Evolutionary conservation across 2,797 vertebrate species (phyloP).

Genomic region (Alauda arvensis): DNA sequence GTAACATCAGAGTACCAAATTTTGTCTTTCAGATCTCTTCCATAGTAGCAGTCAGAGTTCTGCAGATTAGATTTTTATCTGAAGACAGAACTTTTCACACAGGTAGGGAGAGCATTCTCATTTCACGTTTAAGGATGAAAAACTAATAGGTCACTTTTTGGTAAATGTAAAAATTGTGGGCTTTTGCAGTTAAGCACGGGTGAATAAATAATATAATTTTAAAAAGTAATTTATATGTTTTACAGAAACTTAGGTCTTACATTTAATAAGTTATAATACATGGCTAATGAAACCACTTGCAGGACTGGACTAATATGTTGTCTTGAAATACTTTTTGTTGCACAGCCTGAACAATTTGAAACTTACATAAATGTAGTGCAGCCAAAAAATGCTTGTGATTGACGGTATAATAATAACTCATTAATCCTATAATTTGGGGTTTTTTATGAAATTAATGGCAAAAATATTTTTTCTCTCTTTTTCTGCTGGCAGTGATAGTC

Average conservation of each 20-base stretch:
- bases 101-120: neutral
- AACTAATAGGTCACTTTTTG: neutral
- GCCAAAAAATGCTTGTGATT: neutral
- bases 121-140: neutral
- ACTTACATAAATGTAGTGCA: neutral
- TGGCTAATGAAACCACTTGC: neutral
- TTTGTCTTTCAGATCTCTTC: neutral
- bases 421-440: neutral
- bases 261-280: neutral
- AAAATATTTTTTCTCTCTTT: neutral
- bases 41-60: neutral
- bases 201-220: neutral
- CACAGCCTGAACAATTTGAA: neutral
- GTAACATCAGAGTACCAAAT: neutral
- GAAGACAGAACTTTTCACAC: neutral
- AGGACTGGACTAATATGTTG: neutral
- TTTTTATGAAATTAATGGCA: neutral
- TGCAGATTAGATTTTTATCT: neutral
- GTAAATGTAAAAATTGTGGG: neutral
- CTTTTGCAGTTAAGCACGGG: neutral
- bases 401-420: neutral
- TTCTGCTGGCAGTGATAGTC: neutral
- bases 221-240: neutral
- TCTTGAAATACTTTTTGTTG: neutral
- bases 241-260: neutral